Evolutionary conservation across 2,113 vertebrate species (phyloP), one percentile per base, ranked within the genome.

Genomic region (Sturnira hondurensis): DNA sequence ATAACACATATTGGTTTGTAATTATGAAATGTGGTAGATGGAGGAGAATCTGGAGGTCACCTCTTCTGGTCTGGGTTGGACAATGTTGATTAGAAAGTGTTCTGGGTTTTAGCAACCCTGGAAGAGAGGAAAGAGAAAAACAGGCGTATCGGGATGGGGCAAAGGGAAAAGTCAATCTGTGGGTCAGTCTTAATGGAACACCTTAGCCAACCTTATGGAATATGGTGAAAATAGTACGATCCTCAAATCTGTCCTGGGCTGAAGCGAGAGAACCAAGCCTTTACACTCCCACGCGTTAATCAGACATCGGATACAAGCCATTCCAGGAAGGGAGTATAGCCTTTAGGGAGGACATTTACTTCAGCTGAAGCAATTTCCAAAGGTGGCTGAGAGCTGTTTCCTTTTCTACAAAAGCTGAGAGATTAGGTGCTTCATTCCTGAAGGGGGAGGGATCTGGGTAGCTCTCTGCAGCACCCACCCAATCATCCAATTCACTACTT

Each of bases 201-300:
- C 6, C 2, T 19, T 43, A 15, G 10, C 63, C 31, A 87, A 52
- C 8, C 58, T 3, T 4, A 7, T 0, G 1, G n/a, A 6, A 13
- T n/a, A n/a, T 73, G 58, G 17, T 36, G 13, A 61, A 33, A 7
- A 33, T n/a, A 1, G 5, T 17, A 6, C 50, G 45, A 50, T 17
- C n/a, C 36, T 31, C 45, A 43, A 4, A 38, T 17, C 5, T 85
- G 19, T 74, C 10, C 36, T 84, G 61, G 89, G 3, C 6, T 50
- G 20, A 12, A 54, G 4, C 47, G 50, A 14, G 22, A 74, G 22
- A 73, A 15, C 19, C 7, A 52, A 22, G 1, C 3, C 33, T 45
- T 16, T 14, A 13, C 24, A 31, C 3, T 61, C 41, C 43, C 17
- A 7, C 7, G 4, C 93, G 6, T 56, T 38, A 76, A 36, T 65